A percentile compares a stretch with the other conserved stretches of the same genome.
These are phyloP conservation scores for Charanyca ferruginea DNA, from an alignment of 2,888 invertebrate species.

Conservation along the genomic window DNA sequence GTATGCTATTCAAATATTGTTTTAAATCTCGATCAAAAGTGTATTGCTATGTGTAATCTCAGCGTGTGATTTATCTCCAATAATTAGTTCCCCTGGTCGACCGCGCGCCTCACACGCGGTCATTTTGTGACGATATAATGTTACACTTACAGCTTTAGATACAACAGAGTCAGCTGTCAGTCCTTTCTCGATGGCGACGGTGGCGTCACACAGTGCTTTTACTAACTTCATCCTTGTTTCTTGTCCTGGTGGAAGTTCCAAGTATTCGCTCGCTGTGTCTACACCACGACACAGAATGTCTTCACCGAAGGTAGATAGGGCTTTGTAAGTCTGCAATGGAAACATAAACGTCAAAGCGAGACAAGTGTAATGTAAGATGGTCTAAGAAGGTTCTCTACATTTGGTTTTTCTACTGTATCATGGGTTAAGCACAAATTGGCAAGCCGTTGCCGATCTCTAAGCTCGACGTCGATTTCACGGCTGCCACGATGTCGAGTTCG, in stretches of 20 bases:
- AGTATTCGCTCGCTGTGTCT: constrained; percentile 70
- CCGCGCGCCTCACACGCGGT: too few species aligned
- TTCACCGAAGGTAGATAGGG: constrained; percentile 77
- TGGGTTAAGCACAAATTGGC: too few species aligned
- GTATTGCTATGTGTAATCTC: too few species aligned
- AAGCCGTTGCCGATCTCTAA: too few species aligned
- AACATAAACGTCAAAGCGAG: not conserved
- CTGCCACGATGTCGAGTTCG: too few species aligned
- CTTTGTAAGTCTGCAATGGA: constrained; percentile 77
- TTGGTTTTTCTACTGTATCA: too few species aligned
- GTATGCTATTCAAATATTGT: too few species aligned
- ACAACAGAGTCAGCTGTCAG: constrained; percentile 76
- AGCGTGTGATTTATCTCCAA: too few species aligned
- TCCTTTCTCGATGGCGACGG: constrained; percentile 77
- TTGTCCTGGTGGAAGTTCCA: constrained; percentile 70
- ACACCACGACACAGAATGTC: constrained; percentile 80
- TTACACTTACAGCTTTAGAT: constrained; percentile 81
- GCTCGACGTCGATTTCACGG: too few species aligned
- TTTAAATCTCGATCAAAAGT: too few species aligned
- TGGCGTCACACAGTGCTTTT: constrained; percentile 76
- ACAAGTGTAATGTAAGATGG: not conserved
- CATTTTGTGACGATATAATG: not conserved
- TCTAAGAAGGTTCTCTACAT: not conserved
- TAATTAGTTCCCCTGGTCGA: too few species aligned
- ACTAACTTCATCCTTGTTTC: constrained; percentile 64